Conservation (phyloP, 1,140 invertebrate genomes). For the Neodiprion fabricii region DNA sequence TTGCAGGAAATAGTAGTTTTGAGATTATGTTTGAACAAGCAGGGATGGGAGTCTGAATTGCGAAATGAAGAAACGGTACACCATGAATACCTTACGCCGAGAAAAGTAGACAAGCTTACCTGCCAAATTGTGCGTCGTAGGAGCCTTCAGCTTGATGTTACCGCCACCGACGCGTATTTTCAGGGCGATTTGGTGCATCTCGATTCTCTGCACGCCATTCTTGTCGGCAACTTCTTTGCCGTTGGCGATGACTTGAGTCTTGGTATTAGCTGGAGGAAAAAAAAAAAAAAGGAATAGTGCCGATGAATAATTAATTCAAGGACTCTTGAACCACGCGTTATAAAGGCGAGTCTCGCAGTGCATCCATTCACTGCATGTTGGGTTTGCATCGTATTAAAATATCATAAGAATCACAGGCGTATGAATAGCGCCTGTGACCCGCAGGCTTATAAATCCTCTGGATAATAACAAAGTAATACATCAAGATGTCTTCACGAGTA, state of each 20-base stretch:
- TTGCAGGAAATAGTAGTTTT: too few relatives aligned
- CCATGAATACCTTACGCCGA: too few relatives aligned
- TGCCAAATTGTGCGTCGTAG: slow-evolving; percentile 51
- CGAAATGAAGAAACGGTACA: too few relatives aligned
- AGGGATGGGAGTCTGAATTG: too few relatives aligned
- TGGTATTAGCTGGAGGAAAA: slow-evolving; percentile 61
- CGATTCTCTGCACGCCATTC: slow-evolving; percentile 67
- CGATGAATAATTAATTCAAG: slow-evolving; percentile 15
- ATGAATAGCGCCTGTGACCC: too few relatives aligned
- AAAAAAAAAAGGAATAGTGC: slow-evolving; percentile 25
- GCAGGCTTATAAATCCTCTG: neutral
- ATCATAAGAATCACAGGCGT: too few relatives aligned
- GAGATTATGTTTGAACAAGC: too few relatives aligned
- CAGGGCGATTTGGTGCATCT: slow-evolving; percentile 66
- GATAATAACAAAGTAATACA: too few relatives aligned
- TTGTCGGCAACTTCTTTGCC: slow-evolving; percentile 65
- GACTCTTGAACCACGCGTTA: neutral
- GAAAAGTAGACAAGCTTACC: slow-evolving; percentile 43
- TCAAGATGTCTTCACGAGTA: too few relatives aligned
- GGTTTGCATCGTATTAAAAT: slow-evolving; percentile 1
- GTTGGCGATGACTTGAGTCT: slow-evolving; percentile 60
- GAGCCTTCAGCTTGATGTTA: slow-evolving; percentile 62
- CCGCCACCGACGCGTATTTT: slow-evolving; percentile 70
- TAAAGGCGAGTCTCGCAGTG: too few relatives aligned
- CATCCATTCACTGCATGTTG: neutral